These are phyloP conservation scores for Staurois parvus DNA, from an alignment of 2,797 vertebrate species.

Conservation along the genomic window DNA sequence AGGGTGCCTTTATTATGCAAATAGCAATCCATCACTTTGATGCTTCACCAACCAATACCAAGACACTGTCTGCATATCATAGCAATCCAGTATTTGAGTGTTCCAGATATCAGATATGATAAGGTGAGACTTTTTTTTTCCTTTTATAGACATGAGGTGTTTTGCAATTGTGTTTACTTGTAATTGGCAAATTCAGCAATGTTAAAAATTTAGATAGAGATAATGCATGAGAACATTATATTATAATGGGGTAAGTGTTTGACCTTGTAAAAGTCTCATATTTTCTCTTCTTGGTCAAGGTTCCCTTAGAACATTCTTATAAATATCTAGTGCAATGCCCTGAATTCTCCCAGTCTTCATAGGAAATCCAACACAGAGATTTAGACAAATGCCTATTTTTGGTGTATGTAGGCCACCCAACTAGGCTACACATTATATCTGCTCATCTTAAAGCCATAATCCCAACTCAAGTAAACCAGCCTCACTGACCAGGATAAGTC, in stretches of 20 bases:
- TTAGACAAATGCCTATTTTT: background rate
- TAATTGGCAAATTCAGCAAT: too few species aligned
- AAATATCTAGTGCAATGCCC: background rate
- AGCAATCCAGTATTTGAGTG: background rate
- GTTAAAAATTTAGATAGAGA: too few species aligned
- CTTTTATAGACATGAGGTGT: too few species aligned
- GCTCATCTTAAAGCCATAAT: slow-evolving; percentile 28
- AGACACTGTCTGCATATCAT: background rate
- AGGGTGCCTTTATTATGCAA: too few species aligned
- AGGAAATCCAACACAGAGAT: background rate
- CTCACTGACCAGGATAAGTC: slow-evolving; percentile 2
- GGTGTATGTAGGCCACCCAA: slow-evolving; percentile 13
- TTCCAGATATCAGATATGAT: too few species aligned
- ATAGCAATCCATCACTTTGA: background rate
- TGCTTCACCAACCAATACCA: background rate
- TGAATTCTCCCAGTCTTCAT: background rate
- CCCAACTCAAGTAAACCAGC: slow-evolving; percentile 1
- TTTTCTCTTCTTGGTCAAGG: background rate
- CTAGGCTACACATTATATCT: slow-evolving; percentile 43
- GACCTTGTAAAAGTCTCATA: background rate
- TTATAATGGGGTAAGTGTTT: too few species aligned
- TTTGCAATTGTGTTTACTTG: too few species aligned
- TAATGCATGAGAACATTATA: background rate
- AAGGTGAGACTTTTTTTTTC: too few species aligned
- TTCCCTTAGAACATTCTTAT: background rate